Percentiles rank a stretch among this genome's conserved stretches.
phyloP scores from a whole-genome alignment of 2,113 vertebrate genomes.

The Bettongia penicillata region DNA sequence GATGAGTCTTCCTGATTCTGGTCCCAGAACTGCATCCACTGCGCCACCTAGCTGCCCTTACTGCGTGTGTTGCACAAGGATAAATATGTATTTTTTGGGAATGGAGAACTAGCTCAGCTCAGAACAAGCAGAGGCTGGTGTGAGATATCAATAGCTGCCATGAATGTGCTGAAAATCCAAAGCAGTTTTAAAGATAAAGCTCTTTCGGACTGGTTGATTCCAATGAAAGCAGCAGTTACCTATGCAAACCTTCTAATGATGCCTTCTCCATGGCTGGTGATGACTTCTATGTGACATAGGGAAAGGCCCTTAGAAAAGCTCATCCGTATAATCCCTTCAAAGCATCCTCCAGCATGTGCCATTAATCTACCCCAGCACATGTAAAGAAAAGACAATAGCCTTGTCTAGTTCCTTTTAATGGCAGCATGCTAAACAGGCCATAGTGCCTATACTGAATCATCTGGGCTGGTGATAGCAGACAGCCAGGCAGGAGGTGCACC shows the following conservation, averaged over 20 bases:
- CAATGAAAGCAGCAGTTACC: slow-evolving; percentile 7
- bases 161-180: slow-evolving; percentile 38
- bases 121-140: slow-evolving; percentile 11
- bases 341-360: slow-evolving; percentile 4
- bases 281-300: slow-evolving; percentile 26
- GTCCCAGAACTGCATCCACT: too few relatives aligned
- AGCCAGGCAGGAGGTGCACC: slow-evolving; percentile 42
- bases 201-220: not conserved
- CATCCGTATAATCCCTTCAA: slow-evolving; percentile 42
- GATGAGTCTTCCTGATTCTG: not conserved
- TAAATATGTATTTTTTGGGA: slow-evolving; percentile 54
- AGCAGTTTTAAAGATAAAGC: slow-evolving; percentile 23
- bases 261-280: slow-evolving; percentile 9
- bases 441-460: not conserved
- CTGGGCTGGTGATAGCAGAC: slow-evolving; percentile 46
- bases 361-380: not conserved
- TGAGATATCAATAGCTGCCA: slow-evolving; percentile 17
- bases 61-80: not conserved
- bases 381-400: slow-evolving; percentile 45
- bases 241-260: slow-evolving; percentile 24
- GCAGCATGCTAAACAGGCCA: slow-evolving; percentile 63
- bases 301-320: not conserved
- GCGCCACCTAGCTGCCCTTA: not conserved
- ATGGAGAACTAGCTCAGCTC: slow-evolving; percentile 36
- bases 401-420: slow-evolving; percentile 72